Percentiles rank a stretch among this genome's conserved stretches.
These are phyloP conservation scores for Nebria ingens DNA, from an alignment of 1,140 invertebrate species.

Conservation along the genomic window DNA sequence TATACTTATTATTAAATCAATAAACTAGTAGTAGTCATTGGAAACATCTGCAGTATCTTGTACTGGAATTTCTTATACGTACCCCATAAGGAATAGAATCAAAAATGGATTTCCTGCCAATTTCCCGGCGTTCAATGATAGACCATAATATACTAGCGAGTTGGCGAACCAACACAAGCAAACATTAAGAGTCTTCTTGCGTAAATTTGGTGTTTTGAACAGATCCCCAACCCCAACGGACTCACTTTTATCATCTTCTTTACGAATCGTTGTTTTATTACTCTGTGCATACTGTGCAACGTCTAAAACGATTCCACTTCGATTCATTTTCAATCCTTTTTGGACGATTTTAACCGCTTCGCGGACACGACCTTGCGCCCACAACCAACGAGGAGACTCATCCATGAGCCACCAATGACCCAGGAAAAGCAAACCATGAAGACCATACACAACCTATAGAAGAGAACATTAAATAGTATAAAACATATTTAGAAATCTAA, in stretches of 20 bases:
- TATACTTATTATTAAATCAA: too few species aligned
- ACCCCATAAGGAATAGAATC: conserved; percentile 65
- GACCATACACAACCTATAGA: conserved; percentile 54
- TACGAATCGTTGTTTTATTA: conserved; percentile 20
- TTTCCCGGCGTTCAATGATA: conserved; percentile 69
- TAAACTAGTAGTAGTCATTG: too few species aligned
- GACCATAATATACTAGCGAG: conserved; percentile 75
- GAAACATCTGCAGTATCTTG: too few species aligned
- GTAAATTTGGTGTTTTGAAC: conserved; percentile 66
- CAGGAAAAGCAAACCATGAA: conserved; percentile 60
- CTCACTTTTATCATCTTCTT: conserved; percentile 32
- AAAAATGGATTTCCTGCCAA: conserved; percentile 75
- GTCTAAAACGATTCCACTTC: conserved; percentile 47
- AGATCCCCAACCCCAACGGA: conserved; percentile 51
- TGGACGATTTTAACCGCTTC: conserved; percentile 63
- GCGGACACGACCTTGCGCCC: conserved; percentile 59
- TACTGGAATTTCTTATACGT: too few species aligned
- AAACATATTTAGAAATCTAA: background rate
- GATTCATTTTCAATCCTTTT: conserved; percentile 61
- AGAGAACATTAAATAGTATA: background rate
- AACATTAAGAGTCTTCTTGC: conserved; percentile 68
- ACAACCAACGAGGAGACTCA: conserved; percentile 76
- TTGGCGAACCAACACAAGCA: conserved; percentile 84
- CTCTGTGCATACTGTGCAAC: conserved; percentile 47
- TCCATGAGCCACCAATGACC: conserved; percentile 79